These are phyloP conservation scores for Cyprinodon tularosa DNA, from an alignment of 2,113 vertebrate genomes.

Conservation along the genomic window DNA sequence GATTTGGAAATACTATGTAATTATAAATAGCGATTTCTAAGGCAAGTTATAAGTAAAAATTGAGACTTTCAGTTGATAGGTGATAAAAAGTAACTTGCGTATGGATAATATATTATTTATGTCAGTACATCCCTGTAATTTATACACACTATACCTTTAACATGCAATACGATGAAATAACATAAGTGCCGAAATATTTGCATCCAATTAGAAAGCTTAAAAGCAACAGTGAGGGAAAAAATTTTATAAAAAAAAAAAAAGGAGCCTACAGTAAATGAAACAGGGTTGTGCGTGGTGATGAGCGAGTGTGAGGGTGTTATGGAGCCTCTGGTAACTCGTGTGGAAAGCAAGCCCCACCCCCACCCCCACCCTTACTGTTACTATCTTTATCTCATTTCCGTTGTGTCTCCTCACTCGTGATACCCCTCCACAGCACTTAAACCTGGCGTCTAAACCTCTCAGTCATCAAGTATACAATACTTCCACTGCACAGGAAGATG, in stretches of 20 bases:
- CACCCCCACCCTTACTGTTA: constrained; percentile 25
- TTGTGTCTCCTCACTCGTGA: constrained; percentile 70
- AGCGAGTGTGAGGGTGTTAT: constrained; percentile 37
- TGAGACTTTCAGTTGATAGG: too few species aligned
- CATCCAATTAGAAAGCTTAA: not conserved
- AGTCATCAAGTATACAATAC: constrained; percentile 71
- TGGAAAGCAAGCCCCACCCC: constrained; percentile 51
- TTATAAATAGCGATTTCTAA: too few species aligned
- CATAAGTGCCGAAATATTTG: not conserved
- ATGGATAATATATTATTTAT: too few species aligned
- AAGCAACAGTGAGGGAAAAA: not conserved
- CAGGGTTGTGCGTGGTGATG: constrained; percentile 11
- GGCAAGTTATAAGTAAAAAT: too few species aligned
- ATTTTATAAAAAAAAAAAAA: too few species aligned
- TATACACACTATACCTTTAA: not conserved
- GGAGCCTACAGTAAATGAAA: not conserved
- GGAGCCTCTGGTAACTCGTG: constrained; percentile 57
- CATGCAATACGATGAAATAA: not conserved
- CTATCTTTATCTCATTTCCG: constrained; percentile 77
- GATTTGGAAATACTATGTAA: too few species aligned
- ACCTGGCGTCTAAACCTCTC: constrained; percentile 71
- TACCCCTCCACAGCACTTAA: constrained; percentile 67
- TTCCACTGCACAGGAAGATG: constrained; percentile 66
- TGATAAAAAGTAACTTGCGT: too few species aligned
- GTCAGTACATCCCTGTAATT: too few species aligned